Percentiles rank a stretch among this genome's conserved stretches.
phyloP scores from a whole-genome alignment of 2,888 invertebrate genomes.

The Aquatica leii region DNA sequence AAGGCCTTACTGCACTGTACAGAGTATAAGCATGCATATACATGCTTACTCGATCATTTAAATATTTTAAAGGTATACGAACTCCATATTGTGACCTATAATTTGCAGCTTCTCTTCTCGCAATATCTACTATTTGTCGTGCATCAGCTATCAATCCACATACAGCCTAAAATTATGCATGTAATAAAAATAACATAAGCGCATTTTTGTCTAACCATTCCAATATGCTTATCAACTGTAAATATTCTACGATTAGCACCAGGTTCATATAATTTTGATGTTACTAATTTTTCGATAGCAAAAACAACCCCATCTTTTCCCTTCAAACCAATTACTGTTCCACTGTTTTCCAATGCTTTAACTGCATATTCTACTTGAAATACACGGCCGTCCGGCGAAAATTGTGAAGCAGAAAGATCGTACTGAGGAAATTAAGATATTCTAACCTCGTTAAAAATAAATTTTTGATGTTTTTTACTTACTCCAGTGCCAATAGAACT shows the following conservation, averaged over 20 bases:
- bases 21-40: conserved; percentile 98
- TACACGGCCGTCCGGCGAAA: conserved; percentile 98
- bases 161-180: conserved; percentile 80
- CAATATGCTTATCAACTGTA: conserved; percentile 92
- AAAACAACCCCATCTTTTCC: conserved; percentile 97
- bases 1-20: conserved; percentile 97
- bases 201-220: conserved; percentile 74
- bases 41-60: conserved; percentile 92
- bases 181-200: too few species aligned
- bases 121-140: conserved; percentile 90
- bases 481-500: conserved; percentile 96
- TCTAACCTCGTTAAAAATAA: conserved; percentile 12
- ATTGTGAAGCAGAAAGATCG: conserved; percentile 99
- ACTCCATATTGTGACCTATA: conserved; percentile 90
- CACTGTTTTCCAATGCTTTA: conserved; percentile 92
- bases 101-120: conserved; percentile 92
- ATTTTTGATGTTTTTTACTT: conserved; percentile 61
- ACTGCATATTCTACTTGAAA: conserved; percentile 99
- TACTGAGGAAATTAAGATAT: conserved; percentile 73
- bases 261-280: conserved; percentile 91
- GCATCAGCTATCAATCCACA: conserved; percentile 95
- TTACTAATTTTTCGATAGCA: conserved; percentile 96
- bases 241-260: conserved; percentile 93
- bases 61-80: conserved; percentile 86
- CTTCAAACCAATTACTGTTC: conserved; percentile 92